phyloP scores from a whole-genome alignment of 2,888 invertebrate genomes.

The Lepidocyrtoides sp. region DNA sequence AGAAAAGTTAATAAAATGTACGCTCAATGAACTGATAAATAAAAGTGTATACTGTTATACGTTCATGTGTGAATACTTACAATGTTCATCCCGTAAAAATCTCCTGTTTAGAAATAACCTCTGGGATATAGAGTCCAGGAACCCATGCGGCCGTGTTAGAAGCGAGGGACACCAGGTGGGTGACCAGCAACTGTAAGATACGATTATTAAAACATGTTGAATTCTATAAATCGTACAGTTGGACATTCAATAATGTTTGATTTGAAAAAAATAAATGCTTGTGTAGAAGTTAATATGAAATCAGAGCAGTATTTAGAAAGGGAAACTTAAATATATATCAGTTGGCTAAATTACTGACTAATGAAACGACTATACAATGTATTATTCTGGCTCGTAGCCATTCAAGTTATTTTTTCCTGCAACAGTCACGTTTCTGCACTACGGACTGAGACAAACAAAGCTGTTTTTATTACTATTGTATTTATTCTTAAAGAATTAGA shows the following conservation, averaged over 20 bases:
- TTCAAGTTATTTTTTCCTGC: background rate
- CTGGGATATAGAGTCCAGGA: constrained; percentile 89
- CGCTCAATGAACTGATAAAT: no score
- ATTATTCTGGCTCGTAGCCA: constrained; percentile 16
- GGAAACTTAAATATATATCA: constrained; percentile 29
- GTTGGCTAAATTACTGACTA: constrained; percentile 4
- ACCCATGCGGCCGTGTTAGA: constrained; percentile 98
- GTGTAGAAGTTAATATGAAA: background rate
- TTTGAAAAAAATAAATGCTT: background rate
- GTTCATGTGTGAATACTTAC: constrained; percentile 44
- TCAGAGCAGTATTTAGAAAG: background rate
- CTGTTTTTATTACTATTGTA: background rate
- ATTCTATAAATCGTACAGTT: background rate
- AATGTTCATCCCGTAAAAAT: constrained; percentile 84
- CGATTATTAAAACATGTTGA: constrained; percentile 17
- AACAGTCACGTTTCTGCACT: background rate
- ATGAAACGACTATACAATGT: background rate
- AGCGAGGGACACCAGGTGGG: constrained; percentile 99
- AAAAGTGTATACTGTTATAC: no score
- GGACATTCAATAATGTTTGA: background rate
- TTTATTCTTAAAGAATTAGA: no score
- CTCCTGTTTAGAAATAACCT: constrained; percentile 65
- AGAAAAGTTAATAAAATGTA: no score
- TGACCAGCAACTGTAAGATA: constrained; percentile 99
- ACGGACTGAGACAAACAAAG: background rate